phyloP scores from a whole-genome alignment of 1,140 invertebrate species.

The Caerostris darwini region DNA sequence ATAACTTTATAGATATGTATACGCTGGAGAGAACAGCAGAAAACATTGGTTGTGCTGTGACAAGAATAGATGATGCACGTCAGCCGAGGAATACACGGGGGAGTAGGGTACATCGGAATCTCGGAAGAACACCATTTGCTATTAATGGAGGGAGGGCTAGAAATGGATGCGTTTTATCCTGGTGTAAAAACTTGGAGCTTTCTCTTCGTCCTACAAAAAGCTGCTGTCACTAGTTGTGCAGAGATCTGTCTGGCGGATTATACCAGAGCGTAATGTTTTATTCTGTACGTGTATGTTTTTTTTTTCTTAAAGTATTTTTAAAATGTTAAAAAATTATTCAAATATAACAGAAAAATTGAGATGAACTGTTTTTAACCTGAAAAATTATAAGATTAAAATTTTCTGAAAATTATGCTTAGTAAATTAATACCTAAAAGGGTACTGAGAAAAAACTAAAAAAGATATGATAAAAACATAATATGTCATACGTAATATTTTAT shows the following conservation, averaged over 20 bases:
- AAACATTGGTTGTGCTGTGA: conserved; percentile 17
- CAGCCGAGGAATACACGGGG: conserved; percentile 21
- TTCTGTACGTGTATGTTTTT: neutral
- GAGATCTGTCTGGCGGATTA: neutral
- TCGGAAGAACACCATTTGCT: conserved; percentile 31
- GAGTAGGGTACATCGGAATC: conserved; percentile 17
- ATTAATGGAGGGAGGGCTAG: neutral
- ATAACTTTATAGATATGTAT: conserved; percentile 40
- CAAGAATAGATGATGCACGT: conserved; percentile 18
- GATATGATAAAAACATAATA: too few species aligned
- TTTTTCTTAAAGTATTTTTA: neutral
- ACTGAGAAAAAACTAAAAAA: too few species aligned
- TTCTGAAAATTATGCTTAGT: too few species aligned
- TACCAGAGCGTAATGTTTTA: neutral
- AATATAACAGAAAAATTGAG: too few species aligned
- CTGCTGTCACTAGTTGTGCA: conserved; percentile 1
- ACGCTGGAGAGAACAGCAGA: conserved; percentile 33
- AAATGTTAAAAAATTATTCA: too few species aligned
- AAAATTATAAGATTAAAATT: too few species aligned
- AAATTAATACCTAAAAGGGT: too few species aligned
- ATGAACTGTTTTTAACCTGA: too few species aligned
- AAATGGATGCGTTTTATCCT: conserved; percentile 11
- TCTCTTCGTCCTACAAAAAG: conserved; percentile 25
- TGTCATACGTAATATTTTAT: too few species aligned
- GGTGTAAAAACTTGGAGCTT: conserved; percentile 17